Base-by-base conservation (phyloP, 2,113 vertebrate species). In the Xenopus tropicalis region DNA sequence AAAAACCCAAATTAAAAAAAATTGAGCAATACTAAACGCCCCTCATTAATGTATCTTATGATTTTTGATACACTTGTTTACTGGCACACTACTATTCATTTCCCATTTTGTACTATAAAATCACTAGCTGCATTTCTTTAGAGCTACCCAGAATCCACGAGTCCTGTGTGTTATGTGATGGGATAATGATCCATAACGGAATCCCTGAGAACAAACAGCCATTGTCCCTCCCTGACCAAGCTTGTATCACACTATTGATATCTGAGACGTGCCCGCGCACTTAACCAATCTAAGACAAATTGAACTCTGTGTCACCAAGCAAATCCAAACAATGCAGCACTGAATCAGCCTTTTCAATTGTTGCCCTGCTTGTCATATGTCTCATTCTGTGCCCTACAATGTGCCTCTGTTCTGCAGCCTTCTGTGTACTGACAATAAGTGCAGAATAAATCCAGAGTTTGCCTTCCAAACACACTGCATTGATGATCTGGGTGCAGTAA, bases 311-410 rank as follows among this genome's bases (percentile, higher is more conserved):
- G 65, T 67, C 57, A 69, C 58, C 57, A 58, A 54, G 43, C 42
- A 42, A 66, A 48, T 7, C 10, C 51, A 64, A 69, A 69, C 66
- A 76, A 68, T 56, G 29, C 17, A 19, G 20, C 66, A 56, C 73
- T 76, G 66, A 76, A 42, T 76, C 46, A 76, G 73, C 58, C 52
- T 24, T 69, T 29, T 63, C 16, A 16, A 74, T 74, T 46, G 42
- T 51, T 46, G 52, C 43, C 21, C 46, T 67, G 44, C 20, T 66
- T 17, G 44, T 12, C n/a, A 69, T 37, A 43, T 59, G 58, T 52
- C 25, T 42, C 29, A 54, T 56, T 57, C 43, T 62, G 14, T 13
- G 3, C 6, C 7, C 16, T 69, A 76, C 66, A 76, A 76, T 63
- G 73, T 22, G 14, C 46, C 42, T 69, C 66, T 76, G 73, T 76